Evolutionary conservation across 2,888 invertebrate species (phyloP), one percentile per base, ranked within the genome.

Genomic region (Disparrhopalites patrizii): DNA sequence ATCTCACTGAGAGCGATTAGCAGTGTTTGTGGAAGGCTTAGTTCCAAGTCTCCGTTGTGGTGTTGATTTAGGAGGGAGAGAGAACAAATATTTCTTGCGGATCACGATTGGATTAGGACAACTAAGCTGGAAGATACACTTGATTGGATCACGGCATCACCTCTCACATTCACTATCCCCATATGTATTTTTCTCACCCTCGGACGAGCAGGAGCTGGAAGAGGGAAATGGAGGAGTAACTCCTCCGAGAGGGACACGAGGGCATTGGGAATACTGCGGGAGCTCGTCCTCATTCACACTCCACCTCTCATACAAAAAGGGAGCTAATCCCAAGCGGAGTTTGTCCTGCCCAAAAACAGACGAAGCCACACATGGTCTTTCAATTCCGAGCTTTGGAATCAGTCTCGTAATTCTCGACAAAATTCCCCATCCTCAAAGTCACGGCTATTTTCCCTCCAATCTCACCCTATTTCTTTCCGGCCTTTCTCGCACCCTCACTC

Each of bases 91-190:
- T 65, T 68, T 65, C 62, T 65, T 57, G 62, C 60, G 65, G 65
- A 62, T 65, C 57, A 40, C 62, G 65, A 65, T 68, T 65, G 68
- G 65, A 65, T 68, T 62, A 68, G 57, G 40, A 20, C 5, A 51
- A 40, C 62, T 68, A 68, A 68, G 68, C 68, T 68, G 57, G 56
- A 62, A 65, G 68, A 68, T 65, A 62, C 68, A 68, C 57, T 68
- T 68, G 68, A 68, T 68, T 68, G 68, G 68, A 68, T 68, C 68
- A 65, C 64, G 55, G 62, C 56, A 55, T 62, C 61, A 61, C 64
- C 64, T 67, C n/a, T n/a, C 61, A 38, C 62, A 65, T 65, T 62
- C 54, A 56, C 56, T 52, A 68, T 62, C 68, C 68, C 25, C 28
- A 52, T 47, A 25, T 55, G 60, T 61, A 55, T 63, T 38, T 56